Percentiles rank a stretch among this genome's conserved stretches.
phyloP scores from a whole-genome alignment of 1,140 invertebrate genomes.

The Muscidifurax raptorellus region DNA sequence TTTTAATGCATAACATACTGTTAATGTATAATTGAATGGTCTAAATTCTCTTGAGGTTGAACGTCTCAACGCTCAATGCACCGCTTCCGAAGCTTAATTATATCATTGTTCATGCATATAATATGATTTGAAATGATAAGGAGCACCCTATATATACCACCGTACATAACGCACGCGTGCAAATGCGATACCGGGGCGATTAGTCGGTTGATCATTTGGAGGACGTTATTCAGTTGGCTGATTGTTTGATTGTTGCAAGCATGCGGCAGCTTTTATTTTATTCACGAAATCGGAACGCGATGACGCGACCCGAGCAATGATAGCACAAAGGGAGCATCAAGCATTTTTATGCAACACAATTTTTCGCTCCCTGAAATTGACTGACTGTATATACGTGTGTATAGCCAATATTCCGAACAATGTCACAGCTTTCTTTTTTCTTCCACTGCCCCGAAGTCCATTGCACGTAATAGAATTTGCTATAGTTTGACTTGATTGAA shows the following conservation, averaged over 20 bases:
- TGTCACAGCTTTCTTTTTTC: no score
- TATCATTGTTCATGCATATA: background rate
- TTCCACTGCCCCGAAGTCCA: no score
- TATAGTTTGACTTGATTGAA: no score
- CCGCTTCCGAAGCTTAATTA: background rate
- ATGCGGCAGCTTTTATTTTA: background rate
- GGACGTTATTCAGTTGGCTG: slow-evolving; percentile 33
- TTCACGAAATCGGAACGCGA: slow-evolving; percentile 5
- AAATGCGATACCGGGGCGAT: background rate
- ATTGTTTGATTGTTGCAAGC: slow-evolving; percentile 41
- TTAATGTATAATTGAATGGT: no score
- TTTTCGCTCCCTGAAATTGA: background rate
- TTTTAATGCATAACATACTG: no score
- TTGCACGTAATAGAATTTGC: no score
- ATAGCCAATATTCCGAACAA: no score
- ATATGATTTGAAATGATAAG: background rate
- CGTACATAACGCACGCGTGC: background rate
- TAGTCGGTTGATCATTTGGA: slow-evolving; percentile 19
- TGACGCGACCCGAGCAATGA: background rate
- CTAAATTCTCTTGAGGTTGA: no score
- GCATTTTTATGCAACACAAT: background rate
- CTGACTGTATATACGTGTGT: background rate
- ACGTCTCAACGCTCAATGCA: background rate
- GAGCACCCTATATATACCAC: background rate
- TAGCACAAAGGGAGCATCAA: background rate